Evolutionary conservation across 2,888 invertebrate species (phyloP), one percentile per base, ranked within the genome.

Genomic region (Seira musarum): DNA sequence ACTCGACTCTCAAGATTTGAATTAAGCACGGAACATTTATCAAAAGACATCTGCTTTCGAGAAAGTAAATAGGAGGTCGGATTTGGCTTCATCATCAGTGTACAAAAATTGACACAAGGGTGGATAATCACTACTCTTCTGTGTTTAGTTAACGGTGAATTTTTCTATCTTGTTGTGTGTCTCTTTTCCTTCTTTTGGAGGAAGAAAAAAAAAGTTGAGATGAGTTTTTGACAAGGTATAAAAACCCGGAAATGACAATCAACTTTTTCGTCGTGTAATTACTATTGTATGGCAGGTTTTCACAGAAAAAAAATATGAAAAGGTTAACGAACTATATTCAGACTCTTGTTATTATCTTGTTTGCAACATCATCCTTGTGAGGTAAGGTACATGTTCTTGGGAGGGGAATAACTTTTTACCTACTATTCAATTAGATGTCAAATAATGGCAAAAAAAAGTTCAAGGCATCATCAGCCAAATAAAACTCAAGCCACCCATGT

Each of bases 181-280:
- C 49, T 49, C 13, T 49, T 49, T 49, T 8, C 15, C 15, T 49
- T 49, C 15, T 49, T n/a, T n/a, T n/a, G n/a, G n/a, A n/a, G 24
- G 17, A 17, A 30, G 65, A 19, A 35, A 60, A 24, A 71, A 21
- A 6, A 57, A 73, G 57, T 73, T 30, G 25, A 30, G 64, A 57
- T 57, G n/a, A 35, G 49, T 71, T 63, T 46, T 24, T 53, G 73
- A 67, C 61, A 72, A 72, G 49, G 49, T 49, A 78, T 67, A 78
- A 72, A 78, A 63, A 72, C 67, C 78, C 72, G 78, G 78, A 78
- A 78, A 72, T 78, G n/a, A 70, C 72, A 72, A 68, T 78, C 78
- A 78, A 67, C 68, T 49, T 49, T 49, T 49, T 49, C 49, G 13
- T 49, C 49, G 15, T 49, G 49, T 49, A 49, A 49, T 49, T 49